These are phyloP conservation scores for Erythrolamprus reginae DNA, from an alignment of 2,113 vertebrate genomes.

Conservation along the genomic window DNA sequence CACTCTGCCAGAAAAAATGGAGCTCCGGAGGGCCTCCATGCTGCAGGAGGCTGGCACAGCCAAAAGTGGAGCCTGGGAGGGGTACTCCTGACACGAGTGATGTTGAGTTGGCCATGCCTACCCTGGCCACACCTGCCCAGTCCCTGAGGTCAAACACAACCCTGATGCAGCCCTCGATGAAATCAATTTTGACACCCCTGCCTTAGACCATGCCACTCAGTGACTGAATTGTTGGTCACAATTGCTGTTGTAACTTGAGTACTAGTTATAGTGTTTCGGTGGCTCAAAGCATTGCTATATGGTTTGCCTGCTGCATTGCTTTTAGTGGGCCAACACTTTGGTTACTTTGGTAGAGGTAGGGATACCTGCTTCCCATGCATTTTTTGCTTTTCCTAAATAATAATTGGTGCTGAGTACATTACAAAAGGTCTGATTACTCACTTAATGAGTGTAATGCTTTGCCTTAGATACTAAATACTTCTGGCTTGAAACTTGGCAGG, in stretches of 20 bases:
- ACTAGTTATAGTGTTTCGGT: background rate
- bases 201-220: background rate
- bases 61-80: too few species aligned
- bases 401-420: background rate
- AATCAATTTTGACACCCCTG: too few species aligned
- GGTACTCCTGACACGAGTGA: too few species aligned
- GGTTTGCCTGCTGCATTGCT: background rate
- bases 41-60: too few species aligned
- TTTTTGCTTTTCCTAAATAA: background rate
- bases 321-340: background rate
- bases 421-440: background rate
- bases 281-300: background rate
- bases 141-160: too few species aligned
- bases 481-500: background rate
- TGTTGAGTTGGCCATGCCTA: too few species aligned
- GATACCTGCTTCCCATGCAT: background rate
- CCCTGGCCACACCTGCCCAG: too few species aligned
- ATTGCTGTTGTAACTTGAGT: background rate
- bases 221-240: background rate
- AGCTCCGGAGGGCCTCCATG: too few species aligned
- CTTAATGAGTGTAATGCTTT: background rate
- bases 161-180: too few species aligned
- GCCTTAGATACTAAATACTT: background rate
- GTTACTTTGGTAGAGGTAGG: background rate
- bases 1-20: too few species aligned